Conservation (phyloP, 2,888 invertebrate genomes). For the Carterocephalus palaemon region DNA sequence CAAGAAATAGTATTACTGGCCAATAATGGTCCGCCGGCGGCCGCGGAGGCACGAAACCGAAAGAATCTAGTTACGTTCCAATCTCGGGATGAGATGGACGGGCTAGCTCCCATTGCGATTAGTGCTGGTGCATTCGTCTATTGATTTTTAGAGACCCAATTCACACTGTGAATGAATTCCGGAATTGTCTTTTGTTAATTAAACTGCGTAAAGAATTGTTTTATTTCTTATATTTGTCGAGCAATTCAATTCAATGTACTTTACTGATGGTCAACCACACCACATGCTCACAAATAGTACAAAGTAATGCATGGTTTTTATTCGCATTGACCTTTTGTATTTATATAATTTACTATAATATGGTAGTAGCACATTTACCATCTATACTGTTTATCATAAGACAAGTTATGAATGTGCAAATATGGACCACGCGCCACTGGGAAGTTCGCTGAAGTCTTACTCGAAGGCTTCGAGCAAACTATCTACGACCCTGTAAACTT, state of each 20-base stretch:
- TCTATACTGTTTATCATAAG: neutral
- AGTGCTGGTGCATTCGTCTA: conserved; percentile 6
- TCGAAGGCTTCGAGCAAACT: conserved; percentile 17
- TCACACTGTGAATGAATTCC: too few relatives aligned
- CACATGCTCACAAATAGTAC: too few relatives aligned
- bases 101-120: conserved; percentile 16
- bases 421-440: conserved; percentile 1
- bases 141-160: neutral
- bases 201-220: too few relatives aligned
- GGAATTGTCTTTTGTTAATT: too few relatives aligned
- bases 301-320: too few relatives aligned
- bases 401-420: conserved; percentile 12
- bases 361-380: neutral
- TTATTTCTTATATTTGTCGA: too few relatives aligned
- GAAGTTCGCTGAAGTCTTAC: too few relatives aligned
- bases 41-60: conserved; percentile 16
- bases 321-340: too few relatives aligned
- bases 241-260: too few relatives aligned
- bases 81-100: conserved; percentile 30
- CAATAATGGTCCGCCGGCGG: conserved; percentile 17
- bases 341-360: too few relatives aligned
- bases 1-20: conserved; percentile 15
- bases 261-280: too few relatives aligned
- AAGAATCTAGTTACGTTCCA: conserved; percentile 34
- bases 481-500: conserved; percentile 21